Conservation (phyloP, 1,140 invertebrate species). For the Lepidurus arcticus region DNA sequence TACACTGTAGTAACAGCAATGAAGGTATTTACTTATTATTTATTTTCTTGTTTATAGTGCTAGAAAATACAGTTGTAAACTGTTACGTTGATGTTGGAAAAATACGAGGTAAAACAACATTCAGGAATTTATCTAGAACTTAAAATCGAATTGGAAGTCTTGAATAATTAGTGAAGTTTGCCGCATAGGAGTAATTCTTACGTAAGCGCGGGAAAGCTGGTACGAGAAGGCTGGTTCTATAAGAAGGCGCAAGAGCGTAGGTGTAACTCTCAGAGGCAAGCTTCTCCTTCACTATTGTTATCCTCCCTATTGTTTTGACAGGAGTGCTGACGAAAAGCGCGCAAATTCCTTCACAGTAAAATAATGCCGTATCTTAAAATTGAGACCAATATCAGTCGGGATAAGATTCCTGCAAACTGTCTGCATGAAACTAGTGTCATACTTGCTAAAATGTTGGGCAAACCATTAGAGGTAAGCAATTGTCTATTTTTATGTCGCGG, state of each 20-base stretch:
- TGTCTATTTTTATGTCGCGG: not conserved
- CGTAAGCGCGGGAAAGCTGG: no score
- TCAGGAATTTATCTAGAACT: no score
- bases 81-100: no score
- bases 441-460: constrained; percentile 54
- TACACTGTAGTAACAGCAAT: no score
- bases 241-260: not conserved
- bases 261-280: not conserved
- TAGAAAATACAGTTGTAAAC: no score
- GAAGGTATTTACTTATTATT: no score
- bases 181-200: no score
- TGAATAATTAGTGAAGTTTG: no score
- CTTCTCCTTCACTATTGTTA: not conserved
- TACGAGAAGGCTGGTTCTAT: not conserved
- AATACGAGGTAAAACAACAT: no score
- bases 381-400: constrained; percentile 55
- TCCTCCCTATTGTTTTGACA: not conserved
- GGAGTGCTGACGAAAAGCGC: not conserved
- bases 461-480: constrained; percentile 55
- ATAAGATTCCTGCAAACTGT: constrained; percentile 54
- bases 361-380: constrained; percentile 59
- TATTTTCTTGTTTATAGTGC: no score
- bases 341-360: constrained; percentile 38
- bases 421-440: constrained; percentile 50
- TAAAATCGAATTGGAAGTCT: no score